These are phyloP conservation scores for Chloropsis hardwickii DNA, from an alignment of 2,113 vertebrate species.

Conservation along the genomic window DNA sequence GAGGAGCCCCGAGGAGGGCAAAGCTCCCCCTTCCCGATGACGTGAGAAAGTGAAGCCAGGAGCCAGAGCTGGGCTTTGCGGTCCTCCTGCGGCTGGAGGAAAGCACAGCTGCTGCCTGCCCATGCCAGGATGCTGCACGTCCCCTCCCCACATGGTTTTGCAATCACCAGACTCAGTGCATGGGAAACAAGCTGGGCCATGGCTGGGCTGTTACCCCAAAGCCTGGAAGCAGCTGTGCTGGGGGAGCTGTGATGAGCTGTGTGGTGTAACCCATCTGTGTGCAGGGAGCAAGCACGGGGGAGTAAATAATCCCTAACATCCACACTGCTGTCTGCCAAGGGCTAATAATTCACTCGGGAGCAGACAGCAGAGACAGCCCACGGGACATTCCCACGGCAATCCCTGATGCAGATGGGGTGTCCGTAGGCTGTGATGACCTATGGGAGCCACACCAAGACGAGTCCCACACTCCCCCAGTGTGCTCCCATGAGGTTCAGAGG, in stretches of 20 bases:
- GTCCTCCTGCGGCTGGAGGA: not conserved
- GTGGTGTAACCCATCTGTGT: not conserved
- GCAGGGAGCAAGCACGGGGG: not conserved
- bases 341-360: not conserved
- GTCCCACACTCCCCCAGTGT: not conserved
- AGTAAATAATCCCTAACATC: not conserved
- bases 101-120: conserved; percentile 44
- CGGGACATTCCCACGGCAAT: not conserved
- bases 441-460: not conserved
- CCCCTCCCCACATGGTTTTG: conserved; percentile 32
- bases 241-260: not conserved
- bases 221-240: not conserved
- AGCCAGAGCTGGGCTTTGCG: rapidly evolving
- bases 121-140: not conserved
- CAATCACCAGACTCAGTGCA: not conserved
- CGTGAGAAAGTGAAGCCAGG: not conserved
- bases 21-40: not conserved
- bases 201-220: not conserved
- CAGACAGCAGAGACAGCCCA: rapidly evolving
- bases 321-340: not conserved
- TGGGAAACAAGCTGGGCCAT: not conserved
- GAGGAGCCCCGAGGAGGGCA: not conserved
- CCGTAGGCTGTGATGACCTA: not conserved
- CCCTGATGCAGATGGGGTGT: not conserved
- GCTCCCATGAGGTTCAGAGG: not conserved